Evolutionary conservation across 1,140 invertebrate genomes (phyloP).

Genomic region (Diorhabda elongata): DNA sequence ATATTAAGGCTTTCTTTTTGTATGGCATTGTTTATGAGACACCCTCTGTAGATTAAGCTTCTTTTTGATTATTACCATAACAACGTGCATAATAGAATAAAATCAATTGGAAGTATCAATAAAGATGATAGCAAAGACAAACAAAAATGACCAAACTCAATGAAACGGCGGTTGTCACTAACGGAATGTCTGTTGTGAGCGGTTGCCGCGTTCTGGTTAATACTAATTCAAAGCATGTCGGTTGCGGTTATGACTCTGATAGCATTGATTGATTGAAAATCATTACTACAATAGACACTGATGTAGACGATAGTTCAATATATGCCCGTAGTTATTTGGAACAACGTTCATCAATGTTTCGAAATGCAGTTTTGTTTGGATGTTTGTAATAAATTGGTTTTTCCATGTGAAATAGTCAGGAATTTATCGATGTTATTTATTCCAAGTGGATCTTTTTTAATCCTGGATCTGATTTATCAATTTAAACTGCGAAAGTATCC

Average conservation of each 20-base stretch:
- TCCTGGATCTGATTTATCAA: too few relatives aligned
- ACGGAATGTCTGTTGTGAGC: too few relatives aligned
- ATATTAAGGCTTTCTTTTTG: too few relatives aligned
- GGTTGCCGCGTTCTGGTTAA: neutral
- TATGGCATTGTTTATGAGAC: too few relatives aligned
- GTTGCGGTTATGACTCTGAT: conserved; percentile 1
- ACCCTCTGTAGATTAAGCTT: too few relatives aligned
- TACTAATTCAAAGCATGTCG: neutral
- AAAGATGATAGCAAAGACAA: neutral
- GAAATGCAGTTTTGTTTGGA: neutral
- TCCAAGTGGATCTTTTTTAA: too few relatives aligned
- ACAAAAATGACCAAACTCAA: neutral
- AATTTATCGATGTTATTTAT: too few relatives aligned
- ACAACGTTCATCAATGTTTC: neutral
- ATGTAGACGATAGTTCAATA: neutral
- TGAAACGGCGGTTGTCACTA: neutral
- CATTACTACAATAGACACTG: conserved; percentile 2
- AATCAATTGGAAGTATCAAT: neutral
- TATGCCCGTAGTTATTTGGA: neutral
- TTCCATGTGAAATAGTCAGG: neutral
- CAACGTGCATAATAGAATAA: too few relatives aligned
- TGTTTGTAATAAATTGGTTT: neutral
- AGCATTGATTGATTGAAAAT: conserved; percentile 2
- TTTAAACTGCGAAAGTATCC: too few relatives aligned
- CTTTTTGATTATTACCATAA: too few relatives aligned